These are phyloP conservation scores for Beroe ovata DNA, from an alignment of 37 sponge, comb jelly and placozoan species.

Conservation along the genomic window DNA sequence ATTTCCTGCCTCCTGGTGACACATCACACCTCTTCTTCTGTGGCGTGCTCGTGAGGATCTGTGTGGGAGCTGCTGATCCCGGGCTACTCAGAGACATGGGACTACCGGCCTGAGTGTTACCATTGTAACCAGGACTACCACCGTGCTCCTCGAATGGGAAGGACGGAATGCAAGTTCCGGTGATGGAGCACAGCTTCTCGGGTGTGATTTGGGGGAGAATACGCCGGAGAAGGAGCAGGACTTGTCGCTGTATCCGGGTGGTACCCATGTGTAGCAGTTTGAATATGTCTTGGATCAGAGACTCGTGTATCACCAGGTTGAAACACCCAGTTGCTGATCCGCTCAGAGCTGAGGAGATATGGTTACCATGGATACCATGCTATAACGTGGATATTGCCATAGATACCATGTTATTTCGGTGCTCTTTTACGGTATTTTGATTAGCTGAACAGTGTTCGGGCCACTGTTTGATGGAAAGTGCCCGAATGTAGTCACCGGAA, in stretches of 20 bases:
- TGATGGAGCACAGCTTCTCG: conserved; percentile 78
- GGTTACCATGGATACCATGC: too few relatives aligned
- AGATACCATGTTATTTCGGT: too few relatives aligned
- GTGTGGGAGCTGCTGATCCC: too few relatives aligned
- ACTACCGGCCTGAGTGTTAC: not conserved
- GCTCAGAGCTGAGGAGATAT: conserved; percentile 85
- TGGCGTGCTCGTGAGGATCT: not conserved
- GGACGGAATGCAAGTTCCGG: conserved; percentile 64
- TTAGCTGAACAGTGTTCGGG: too few relatives aligned
- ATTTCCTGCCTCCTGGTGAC: not conserved
- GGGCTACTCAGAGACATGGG: too few relatives aligned
- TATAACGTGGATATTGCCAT: too few relatives aligned
- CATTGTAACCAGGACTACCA: not conserved
- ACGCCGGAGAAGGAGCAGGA: conserved; percentile 76
- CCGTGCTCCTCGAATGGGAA: conserved; percentile 48
- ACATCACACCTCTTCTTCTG: not conserved
- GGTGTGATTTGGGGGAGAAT: conserved; percentile 82
- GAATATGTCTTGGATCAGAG: conserved; percentile 81
- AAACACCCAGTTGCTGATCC: conserved; percentile 79
- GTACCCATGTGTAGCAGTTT: conserved; percentile 85
- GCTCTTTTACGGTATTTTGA: too few relatives aligned
- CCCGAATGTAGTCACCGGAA: too few relatives aligned
- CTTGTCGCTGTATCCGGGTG: conserved; percentile 81
- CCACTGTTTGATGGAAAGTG: too few relatives aligned
- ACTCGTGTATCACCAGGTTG: conserved; percentile 80